Base-by-base conservation (phyloP, 1,140 invertebrate genomes). In the Reticulitermes speratus region DNA sequence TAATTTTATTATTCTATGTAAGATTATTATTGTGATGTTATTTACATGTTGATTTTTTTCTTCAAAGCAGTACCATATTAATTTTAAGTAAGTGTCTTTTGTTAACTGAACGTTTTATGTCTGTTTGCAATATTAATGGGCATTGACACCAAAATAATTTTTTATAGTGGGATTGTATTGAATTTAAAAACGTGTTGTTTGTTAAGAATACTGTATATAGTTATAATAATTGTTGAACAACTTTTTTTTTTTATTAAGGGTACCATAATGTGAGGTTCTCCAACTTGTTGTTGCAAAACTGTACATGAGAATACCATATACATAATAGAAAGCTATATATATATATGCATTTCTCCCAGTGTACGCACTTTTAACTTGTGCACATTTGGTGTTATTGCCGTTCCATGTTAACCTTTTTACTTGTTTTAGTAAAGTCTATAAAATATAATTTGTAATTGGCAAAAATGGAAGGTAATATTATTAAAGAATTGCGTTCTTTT, bases 151-250 rank as follows among this genome's bases (percentile, higher is more conserved):
- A 75, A 75, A 75, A 7, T 30, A 75, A 75, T 75, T n/a, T 69
- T 75, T 75, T 25, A 75, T 75, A 75, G 5, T 12, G n/a, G 25
- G 65, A 75, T 75, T 75, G n/a, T 75, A 75, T 75, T 75, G 6
- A 75, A 75, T 25, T 75, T 75, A 75, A 30, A 75, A 87, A 32
- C 87, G 45, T 65, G 83, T 59, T 86, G 87, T 83, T 84, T 86
- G 38, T 84, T 25, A 45, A n/a, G 30, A 48, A 32, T 14, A 44
- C 19, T 83, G 25, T 65, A 65, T 21, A 65, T 65, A 65, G 19
- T 23, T 23, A 23, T 65, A n/a, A 23, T 19, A 7, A 65, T 65
- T 65, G 59, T 65, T 65, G 59, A 65, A 65, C 19, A 65, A 65
- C 59, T 19, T n/a, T n/a, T 65, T 65, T 65, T 65, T 65, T 65